These are phyloP conservation scores for Homarus gammarus DNA, from an alignment of 2,888 invertebrate species.

Conservation along the genomic window DNA sequence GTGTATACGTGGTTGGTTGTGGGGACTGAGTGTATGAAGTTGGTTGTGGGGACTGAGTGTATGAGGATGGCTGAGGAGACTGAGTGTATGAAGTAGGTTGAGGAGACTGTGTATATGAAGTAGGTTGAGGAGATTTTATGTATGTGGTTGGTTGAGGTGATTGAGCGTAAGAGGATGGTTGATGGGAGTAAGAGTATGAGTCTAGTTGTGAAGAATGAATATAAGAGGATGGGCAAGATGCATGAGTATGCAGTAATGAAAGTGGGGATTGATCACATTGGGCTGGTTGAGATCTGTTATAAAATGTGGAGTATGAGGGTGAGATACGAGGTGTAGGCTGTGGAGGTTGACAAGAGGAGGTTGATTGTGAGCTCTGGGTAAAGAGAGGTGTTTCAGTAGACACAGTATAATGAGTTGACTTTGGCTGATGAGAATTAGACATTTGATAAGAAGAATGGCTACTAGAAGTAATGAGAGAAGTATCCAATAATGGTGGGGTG, in stretches of 20 bases:
- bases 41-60: constrained; percentile 7
- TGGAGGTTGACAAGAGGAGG: constrained; percentile 6
- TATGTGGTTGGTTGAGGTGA: constrained; percentile 17
- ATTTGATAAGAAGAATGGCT: neutral
- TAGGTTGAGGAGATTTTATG: constrained; percentile 14
- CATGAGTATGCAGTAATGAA: neutral
- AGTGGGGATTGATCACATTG: constrained; percentile 6
- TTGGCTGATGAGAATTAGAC: constrained; percentile 16
- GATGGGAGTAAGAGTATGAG: neutral
- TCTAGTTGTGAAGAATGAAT: neutral
- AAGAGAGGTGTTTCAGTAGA: neutral
- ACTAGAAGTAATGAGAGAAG: neutral
- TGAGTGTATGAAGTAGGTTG: constrained; percentile 11
- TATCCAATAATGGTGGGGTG: neutral
- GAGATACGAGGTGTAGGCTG: neutral
- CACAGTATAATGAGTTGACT: neutral
- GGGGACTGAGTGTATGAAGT: constrained; percentile 17
- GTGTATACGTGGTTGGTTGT: constrained; percentile 18
- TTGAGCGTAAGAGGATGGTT: neutral
- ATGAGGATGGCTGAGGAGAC: constrained; percentile 18
- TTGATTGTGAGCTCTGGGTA: neutral
- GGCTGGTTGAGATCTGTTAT: neutral
- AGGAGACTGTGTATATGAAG: constrained; percentile 13
- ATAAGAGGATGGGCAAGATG: neutral
- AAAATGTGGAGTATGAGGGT: neutral